phyloP scores from a whole-genome alignment of 2,888 invertebrate genomes.

The Dimorphilus gyrociliatus region DNA sequence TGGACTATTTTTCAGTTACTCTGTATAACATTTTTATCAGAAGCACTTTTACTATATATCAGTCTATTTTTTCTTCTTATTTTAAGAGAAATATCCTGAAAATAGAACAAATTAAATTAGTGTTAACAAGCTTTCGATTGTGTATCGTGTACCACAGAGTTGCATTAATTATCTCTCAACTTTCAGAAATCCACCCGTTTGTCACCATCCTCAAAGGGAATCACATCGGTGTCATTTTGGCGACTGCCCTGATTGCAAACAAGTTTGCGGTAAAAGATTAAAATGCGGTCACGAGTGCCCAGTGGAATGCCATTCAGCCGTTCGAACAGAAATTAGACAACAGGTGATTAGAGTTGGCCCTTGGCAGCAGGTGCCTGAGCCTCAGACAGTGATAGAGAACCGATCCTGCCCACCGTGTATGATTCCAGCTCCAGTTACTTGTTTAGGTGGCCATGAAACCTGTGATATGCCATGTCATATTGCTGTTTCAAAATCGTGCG shows the following conservation, averaged over 20 bases:
- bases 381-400: conserved; percentile 25
- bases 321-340: conserved; percentile 19
- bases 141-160: too few species aligned
- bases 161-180: too few species aligned
- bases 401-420: conserved; percentile 41
- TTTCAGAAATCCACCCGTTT: conserved; percentile 53
- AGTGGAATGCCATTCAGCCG: conserved; percentile 24
- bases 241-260: conserved; percentile 55
- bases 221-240: conserved; percentile 47
- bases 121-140: too few species aligned
- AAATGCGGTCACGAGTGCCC: conserved; percentile 28
- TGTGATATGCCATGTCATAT: conserved; percentile 30
- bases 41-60: too few species aligned
- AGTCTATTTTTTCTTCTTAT: too few species aligned
- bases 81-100: too few species aligned
- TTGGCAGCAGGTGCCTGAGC: conserved; percentile 36
- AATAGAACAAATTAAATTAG: too few species aligned
- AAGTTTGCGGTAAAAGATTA: conserved; percentile 46
- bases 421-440: conserved; percentile 45
- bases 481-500: conserved; percentile 46
- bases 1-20: too few species aligned
- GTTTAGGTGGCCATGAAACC: conserved; percentile 38
- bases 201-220: conserved; percentile 62
- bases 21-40: too few species aligned
- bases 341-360: conserved; percentile 37